phyloP scores from a whole-genome alignment of 2,113 vertebrate genomes.

The Potamarius usumacintae region DNA sequence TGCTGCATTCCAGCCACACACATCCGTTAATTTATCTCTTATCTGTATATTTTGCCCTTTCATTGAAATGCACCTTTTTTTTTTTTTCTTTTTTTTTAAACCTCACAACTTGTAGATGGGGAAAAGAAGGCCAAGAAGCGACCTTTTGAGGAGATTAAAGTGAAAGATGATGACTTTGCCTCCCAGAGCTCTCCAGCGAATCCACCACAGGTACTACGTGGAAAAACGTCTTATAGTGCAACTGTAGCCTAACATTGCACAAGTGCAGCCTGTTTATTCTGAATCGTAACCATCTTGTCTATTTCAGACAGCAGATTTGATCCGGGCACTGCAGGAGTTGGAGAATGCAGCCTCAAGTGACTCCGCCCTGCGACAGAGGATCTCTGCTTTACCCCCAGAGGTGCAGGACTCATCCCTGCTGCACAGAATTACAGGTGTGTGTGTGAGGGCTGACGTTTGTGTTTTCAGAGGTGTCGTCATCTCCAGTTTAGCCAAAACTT shows the following conservation, averaged over 20 bases:
- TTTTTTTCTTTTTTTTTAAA: background rate
- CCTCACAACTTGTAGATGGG: slow-evolving; percentile 60
- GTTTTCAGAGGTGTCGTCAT: background rate
- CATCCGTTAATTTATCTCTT: background rate
- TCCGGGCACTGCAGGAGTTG: slow-evolving; percentile 94
- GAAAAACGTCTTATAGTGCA: background rate
- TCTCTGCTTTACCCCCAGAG: slow-evolving; percentile 91
- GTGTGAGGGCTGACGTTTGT: background rate
- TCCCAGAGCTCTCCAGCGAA: slow-evolving; percentile 86
- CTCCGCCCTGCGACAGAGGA: slow-evolving; percentile 91
- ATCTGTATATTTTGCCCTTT: background rate
- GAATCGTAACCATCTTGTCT: background rate
- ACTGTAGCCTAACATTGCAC: background rate
- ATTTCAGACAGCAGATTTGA: slow-evolving; percentile 89
- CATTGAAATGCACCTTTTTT: background rate
- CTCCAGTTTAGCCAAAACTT: background rate
- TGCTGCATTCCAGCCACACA: too few species aligned
- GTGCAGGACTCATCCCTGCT: slow-evolving; percentile 94
- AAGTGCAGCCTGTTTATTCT: background rate
- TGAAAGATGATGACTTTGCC: slow-evolving; percentile 84
- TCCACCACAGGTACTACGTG: slow-evolving; percentile 84
- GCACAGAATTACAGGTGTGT: slow-evolving; percentile 91
- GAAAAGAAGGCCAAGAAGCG: slow-evolving; percentile 89
- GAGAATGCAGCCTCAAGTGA: slow-evolving; percentile 95
- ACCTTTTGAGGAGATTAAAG: slow-evolving; percentile 88